Base-by-base conservation (phyloP, 2,113 vertebrate genomes). In the Abramis brama region DNA sequence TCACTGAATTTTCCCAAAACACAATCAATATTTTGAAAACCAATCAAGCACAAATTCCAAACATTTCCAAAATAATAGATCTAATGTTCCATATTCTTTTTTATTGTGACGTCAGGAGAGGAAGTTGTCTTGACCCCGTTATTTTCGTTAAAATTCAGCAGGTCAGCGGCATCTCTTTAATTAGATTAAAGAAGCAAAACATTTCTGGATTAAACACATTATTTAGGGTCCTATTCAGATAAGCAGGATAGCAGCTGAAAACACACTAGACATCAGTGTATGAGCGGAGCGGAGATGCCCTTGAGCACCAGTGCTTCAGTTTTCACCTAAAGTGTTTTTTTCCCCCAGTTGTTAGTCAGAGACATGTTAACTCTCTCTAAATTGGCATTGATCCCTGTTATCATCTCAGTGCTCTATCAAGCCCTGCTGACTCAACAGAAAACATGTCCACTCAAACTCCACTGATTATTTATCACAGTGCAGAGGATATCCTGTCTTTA, bases 361-460 rank as follows among this genome's bases (percentile, higher is more conserved):
- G 27, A 47, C 25, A 85, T 30, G 52, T 52, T 21, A 66, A 70
- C 64, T 33, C 81, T 45, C 68, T 79, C 45, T 73, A 36, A 83
- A 84, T 82, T 82, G 47, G 78, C 84, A 79, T 62, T 83, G 71
- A 43, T 25, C 15, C 57, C 21, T 0, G 50, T 85, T 52, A 60
- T 43, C 83, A 27, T 85, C 79, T 84, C 52, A 82, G 90, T 82
- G 84, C 85, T 66, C 50, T 70, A 59, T 85, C 77, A 79, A 80
- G 78, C 84, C 75, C 88, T 90, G 89, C 90, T 91, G 89, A 88
- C 83, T 89, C 80, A 13, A 77, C 92, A 92, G 83, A 92, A 91
- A 92, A 86, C 75, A n/a, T 60, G 81, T 81, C 89, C 89, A 87
- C 88, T 89, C 87, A 91, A 87, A 85, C 83, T 81, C 89, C 1